These are phyloP conservation scores for Pseudochromis fuscus DNA, from an alignment of 2,797 vertebrate species.

Conservation along the genomic window DNA sequence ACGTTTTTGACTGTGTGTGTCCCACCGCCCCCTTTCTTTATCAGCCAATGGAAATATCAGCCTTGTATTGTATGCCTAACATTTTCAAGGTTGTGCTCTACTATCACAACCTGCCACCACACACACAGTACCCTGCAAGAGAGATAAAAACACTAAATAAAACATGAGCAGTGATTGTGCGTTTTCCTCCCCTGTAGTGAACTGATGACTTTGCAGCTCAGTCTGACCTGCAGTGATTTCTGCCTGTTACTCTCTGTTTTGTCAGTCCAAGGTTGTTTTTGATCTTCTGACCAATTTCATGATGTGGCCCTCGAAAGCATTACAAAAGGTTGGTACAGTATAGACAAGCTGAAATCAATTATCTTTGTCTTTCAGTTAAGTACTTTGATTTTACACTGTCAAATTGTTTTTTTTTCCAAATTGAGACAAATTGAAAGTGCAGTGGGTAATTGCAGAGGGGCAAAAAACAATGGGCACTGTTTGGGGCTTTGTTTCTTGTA, in stretches of 20 bases:
- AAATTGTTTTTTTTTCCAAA: too few relatives aligned
- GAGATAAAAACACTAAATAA: constrained; percentile 51
- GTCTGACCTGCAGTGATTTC: background rate
- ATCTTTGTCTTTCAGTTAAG: too few relatives aligned
- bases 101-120: background rate
- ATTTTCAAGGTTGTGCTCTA: constrained; percentile 52
- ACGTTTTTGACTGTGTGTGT: background rate
- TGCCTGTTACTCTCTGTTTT: background rate
- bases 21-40: constrained; percentile 24
- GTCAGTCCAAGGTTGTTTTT: background rate
- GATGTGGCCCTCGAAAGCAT: constrained; percentile 10
- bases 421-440: too few relatives aligned
- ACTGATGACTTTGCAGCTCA: constrained; percentile 10
- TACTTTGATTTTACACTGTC: background rate
- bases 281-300: constrained; percentile 8
- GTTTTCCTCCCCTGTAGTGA: background rate
- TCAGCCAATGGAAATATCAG: constrained; percentile 27
- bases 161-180: constrained; percentile 12
- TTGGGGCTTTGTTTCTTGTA: background rate
- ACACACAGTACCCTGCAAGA: background rate
- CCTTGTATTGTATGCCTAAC: constrained; percentile 13
- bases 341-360: background rate
- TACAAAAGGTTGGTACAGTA: constrained; percentile 48
- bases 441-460: too few relatives aligned
- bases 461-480: background rate